Evolutionary conservation across 2,797 vertebrate species (phyloP), one percentile per base, ranked within the genome.

Genomic region (Arnoldichthys spilopterus): DNA sequence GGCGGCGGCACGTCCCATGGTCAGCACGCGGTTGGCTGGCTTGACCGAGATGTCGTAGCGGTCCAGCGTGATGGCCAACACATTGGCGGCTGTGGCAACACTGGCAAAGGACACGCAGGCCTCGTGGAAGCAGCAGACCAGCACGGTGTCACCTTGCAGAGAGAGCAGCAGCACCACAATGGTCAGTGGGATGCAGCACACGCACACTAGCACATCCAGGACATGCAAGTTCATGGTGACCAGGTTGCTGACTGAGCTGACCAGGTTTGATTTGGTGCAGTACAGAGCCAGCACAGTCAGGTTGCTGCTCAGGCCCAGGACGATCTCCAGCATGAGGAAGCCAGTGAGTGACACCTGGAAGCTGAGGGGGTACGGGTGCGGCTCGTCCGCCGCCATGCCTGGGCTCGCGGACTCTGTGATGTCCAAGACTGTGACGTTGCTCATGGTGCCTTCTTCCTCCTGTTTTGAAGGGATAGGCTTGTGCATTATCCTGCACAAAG

Each of bases 211-310:
- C 89, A 97, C 96, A 88, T 98, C 97, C 72, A 99, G 93, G 86
- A 98, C 96, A 78, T 98, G 97, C 84, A 99, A 94, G 90, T 97
- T 98, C 95, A 99, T 96, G 80, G 97, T 99, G 90, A 98, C 96
- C 87, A 98, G 96, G 92, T 97, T 98, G 93, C 97, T 97, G 87
- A 98, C 96, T 4, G 97, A 98, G 90, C 96, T 97, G 93, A 98
- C 95, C 87, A 99, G 93, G 92, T 98, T 97, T 91, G 97, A 97
- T 92, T 98, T 98, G 94, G 97, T 96, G 88, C 96, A 97, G 93
- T 99, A 99, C 90, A 99, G 95, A 87, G 96, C 94, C 77, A 98
- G 86, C 81, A 99, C 97, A 0, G 96, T 98, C 83, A 98, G 94
- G 89, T 99, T 99, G 86, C 96, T 98, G 91, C 96, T 96, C 84